A percentile compares a stretch with the other conserved stretches of the same genome.
Conservation (phyloP, 2,113 vertebrate species). For the Saimiri boliviensis region DNA sequence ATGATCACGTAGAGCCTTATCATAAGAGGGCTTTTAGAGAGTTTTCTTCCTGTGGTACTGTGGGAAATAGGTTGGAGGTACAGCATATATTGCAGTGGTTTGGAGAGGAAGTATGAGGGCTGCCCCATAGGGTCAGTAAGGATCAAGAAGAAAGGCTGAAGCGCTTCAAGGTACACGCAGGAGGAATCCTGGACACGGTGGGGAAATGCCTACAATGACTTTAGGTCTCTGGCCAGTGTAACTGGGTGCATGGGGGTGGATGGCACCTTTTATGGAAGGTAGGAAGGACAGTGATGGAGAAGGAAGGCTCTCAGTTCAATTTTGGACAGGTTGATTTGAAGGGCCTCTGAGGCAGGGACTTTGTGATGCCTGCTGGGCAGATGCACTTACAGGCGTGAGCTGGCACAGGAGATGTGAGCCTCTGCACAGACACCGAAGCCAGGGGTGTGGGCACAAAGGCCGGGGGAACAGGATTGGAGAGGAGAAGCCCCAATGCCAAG, state of each 20-base stretch:
- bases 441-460: neutral
- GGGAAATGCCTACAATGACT: neutral
- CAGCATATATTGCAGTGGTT: neutral
- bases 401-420: neutral
- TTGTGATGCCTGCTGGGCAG: neutral
- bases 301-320: neutral
- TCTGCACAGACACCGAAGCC: neutral
- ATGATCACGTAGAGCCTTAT: neutral
- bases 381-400: neutral
- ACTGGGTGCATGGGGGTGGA: neutral
- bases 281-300: neutral
- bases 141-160: neutral
- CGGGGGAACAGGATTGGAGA: neutral
- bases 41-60: neutral
- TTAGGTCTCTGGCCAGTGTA: neutral
- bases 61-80: neutral
- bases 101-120: neutral
- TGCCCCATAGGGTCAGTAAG: neutral
- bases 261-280: neutral
- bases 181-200: neutral
- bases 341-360: neutral
- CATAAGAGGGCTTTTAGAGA: neutral
- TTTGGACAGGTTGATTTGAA: neutral
- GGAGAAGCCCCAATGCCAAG: neutral
- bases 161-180: neutral